These are phyloP conservation scores for Cotesia vestalis DNA, from an alignment of 1,140 invertebrate genomes.

Conservation along the genomic window DNA sequence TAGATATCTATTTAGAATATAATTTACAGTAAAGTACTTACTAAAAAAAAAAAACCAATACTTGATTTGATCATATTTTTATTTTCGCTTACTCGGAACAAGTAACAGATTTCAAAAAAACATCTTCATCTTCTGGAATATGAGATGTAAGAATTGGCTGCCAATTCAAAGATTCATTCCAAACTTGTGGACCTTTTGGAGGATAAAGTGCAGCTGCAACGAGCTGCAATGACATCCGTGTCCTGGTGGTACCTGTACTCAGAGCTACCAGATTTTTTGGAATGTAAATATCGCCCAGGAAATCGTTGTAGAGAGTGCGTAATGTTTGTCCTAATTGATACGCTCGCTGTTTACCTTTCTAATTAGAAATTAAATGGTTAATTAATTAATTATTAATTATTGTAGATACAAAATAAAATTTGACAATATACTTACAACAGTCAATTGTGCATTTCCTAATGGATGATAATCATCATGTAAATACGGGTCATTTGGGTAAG, in stretches of 20 bases:
- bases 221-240: slow-evolving; percentile 70
- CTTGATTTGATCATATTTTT: too few species aligned
- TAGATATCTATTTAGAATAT: slow-evolving; percentile 36
- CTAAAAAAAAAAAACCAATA: too few species aligned
- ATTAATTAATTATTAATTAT: too few species aligned
- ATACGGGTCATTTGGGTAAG: slow-evolving; percentile 16
- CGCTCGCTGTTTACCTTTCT: too few species aligned
- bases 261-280: slow-evolving; percentile 60
- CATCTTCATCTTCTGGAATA: slow-evolving; percentile 43
- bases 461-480: too few species aligned
- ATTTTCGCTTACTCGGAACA: slow-evolving; percentile 37
- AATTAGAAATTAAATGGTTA: too few species aligned
- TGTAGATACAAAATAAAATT: too few species aligned
- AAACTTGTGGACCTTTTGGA: slow-evolving; percentile 60
- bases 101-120: slow-evolving; percentile 33
- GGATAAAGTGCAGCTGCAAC: slow-evolving; percentile 69
- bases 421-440: too few species aligned
- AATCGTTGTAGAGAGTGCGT: slow-evolving; percentile 64
- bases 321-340: slow-evolving; percentile 60
- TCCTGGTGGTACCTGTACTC: slow-evolving; percentile 67
- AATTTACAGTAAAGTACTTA: too few species aligned
- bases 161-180: slow-evolving; percentile 56
- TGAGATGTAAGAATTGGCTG: slow-evolving; percentile 51
- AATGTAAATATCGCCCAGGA: slow-evolving; percentile 65
- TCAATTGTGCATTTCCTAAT: too few species aligned